Base-by-base conservation (phyloP, 2,888 invertebrate species). In the Lepidonotus clava region DNA sequence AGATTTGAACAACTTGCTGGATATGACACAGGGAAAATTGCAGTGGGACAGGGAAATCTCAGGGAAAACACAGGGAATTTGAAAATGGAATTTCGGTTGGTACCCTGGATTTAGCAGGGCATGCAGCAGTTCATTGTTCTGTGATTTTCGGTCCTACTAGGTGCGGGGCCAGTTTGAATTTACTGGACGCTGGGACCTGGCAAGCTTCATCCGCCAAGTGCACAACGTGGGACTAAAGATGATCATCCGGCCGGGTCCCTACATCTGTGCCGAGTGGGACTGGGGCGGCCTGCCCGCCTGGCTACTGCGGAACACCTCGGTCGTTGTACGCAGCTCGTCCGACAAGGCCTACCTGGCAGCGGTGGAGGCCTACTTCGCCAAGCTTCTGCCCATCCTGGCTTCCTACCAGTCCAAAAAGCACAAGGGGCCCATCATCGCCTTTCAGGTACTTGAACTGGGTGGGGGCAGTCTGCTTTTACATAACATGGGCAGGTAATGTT, bases 281-380 rank as follows among this genome's bases (percentile, higher is more conserved):
- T 89, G 87, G 41, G 90, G 89, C 4, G 89, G 89, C 4, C 77
- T 89, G 80, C 89, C 89, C 0, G 53, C 89, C 21, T 95, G 95
- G 95, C 91, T 95, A 1, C 91, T 95, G 53, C 90, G 95, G 24
- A 94, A 95, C 87, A 92, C 94, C 14, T 92, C 93, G 32, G 95
- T 95, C 89, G 93, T 93, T 90, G 92, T 94, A 5, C 90, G 94
- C 34, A 92, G 93, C 11, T 87, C 87, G 0, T 91, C 91, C 67
- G 92, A 94, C 88, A 86, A 89, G 1, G 90, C 90, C 8, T 94
- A 90, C 88, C 90, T 90, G 77, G 89, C 90, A 24, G 89, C 92
- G 18, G 94, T 94, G 0, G 90, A 92, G 83, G 83, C 86, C 41
- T 95, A 93, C 90, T 94, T 94, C 86, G 90, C 90, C 71, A 86